Conservation (phyloP, 2,113 vertebrate genomes). For the Gallinago jamesoni region DNA sequence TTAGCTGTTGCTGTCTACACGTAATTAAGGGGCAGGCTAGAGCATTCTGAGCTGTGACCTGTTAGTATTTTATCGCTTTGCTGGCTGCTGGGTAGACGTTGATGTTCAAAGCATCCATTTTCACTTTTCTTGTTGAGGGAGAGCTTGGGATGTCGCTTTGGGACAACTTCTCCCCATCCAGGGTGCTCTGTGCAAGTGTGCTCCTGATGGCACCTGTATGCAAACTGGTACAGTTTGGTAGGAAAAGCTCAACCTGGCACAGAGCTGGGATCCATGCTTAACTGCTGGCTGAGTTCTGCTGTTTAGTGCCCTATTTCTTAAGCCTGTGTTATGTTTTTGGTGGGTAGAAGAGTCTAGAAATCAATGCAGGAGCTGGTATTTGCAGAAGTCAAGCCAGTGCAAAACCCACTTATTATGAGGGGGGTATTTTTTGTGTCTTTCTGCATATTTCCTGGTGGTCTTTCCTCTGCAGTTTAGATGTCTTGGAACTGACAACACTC, state of each 20-base stretch:
- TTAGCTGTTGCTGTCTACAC: not conserved
- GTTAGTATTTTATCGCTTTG: not conserved
- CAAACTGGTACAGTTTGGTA: not conserved
- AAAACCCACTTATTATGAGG: not conserved
- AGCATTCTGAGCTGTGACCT: not conserved
- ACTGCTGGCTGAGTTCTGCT: not conserved
- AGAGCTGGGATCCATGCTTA: not conserved
- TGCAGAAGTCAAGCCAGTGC: not conserved
- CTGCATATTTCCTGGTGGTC: not conserved
- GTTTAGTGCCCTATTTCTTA: not conserved
- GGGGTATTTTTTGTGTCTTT: not conserved
- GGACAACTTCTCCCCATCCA: not conserved
- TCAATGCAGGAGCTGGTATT: not conserved
- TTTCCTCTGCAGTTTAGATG: not conserved
- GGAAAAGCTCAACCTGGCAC: not conserved
- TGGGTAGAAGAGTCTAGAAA: not conserved
- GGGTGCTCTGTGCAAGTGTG: not conserved
- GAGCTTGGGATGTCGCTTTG: rapidly evolving
- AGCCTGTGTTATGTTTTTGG: not conserved
- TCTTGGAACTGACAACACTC: not conserved
- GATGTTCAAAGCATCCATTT: rapidly evolving
- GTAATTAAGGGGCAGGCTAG: not conserved
- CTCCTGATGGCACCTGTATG: not conserved
- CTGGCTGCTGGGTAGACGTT: not conserved
- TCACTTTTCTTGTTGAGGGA: not conserved